Conservation (phyloP, 2,888 invertebrate genomes). For the Scotopteryx bipunctaria region DNA sequence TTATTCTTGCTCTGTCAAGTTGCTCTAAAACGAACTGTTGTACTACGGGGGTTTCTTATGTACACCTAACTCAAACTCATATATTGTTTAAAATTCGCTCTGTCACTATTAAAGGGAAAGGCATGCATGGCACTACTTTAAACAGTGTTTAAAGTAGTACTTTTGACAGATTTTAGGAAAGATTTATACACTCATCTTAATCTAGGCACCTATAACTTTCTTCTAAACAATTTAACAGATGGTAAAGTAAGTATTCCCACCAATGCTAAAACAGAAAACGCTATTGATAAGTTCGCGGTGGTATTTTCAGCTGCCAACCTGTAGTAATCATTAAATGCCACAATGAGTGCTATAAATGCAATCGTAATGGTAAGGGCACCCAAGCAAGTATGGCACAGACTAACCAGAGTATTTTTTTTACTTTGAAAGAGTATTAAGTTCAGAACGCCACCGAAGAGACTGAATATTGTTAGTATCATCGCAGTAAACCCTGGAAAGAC, state of each 20-base stretch:
- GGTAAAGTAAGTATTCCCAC: slow-evolving; percentile 47
- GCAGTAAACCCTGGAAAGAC: slow-evolving; percentile 59
- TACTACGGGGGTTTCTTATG: no score
- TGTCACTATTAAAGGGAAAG: no score
- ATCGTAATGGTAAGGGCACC: slow-evolving; percentile 48
- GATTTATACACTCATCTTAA: no score
- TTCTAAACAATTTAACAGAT: slow-evolving; percentile 33
- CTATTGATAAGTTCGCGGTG: slow-evolving; percentile 48
- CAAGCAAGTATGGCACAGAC: slow-evolving; percentile 44
- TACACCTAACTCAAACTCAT: no score
- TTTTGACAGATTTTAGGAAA: no score
- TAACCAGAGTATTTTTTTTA: slow-evolving; percentile 33
- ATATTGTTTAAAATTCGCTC: no score
- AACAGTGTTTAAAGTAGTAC: no score
- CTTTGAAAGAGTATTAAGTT: slow-evolving; percentile 42
- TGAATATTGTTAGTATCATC: slow-evolving; percentile 52
- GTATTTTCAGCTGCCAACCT: slow-evolving; percentile 33
- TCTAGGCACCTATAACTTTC: not conserved
- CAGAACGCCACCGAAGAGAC: slow-evolving; percentile 54
- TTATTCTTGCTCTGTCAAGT: not conserved
- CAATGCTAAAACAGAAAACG: slow-evolving; percentile 49
- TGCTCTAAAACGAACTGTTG: no score
- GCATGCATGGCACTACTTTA: no score
- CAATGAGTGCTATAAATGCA: slow-evolving; percentile 50
- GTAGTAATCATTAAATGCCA: slow-evolving; percentile 41